A percentile compares a stretch with the other conserved stretches of the same genome.
Evolutionary conservation across 2,888 invertebrate genomes (phyloP).

Genomic region (Folsomia candida): DNA sequence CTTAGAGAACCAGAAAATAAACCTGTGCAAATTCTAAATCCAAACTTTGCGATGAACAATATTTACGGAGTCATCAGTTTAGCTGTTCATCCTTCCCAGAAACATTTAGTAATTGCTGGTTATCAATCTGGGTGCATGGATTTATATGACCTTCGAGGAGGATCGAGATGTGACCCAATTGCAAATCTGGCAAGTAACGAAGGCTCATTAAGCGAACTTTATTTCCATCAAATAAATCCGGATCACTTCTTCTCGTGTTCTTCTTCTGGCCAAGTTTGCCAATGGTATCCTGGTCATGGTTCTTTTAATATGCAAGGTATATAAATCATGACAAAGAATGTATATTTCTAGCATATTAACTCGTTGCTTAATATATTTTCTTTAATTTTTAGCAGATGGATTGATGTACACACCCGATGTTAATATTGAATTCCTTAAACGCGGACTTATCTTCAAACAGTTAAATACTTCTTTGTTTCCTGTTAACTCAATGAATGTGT

Average conservation of each 20-base stretch:
- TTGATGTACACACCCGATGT: constrained; percentile 34
- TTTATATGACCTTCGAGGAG: constrained; percentile 45
- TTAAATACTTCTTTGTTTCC: constrained; percentile 45
- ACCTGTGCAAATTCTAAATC: constrained; percentile 37
- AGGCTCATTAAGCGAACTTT: constrained; percentile 45
- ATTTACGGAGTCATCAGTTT: constrained; percentile 45
- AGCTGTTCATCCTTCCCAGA: constrained; percentile 47
- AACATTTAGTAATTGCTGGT: constrained; percentile 44
- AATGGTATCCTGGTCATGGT: constrained; percentile 46
- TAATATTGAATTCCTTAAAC: constrained; percentile 47
- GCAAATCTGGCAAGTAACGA: constrained; percentile 43
- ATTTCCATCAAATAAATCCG: constrained; percentile 46
- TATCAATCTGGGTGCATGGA: constrained; percentile 49
- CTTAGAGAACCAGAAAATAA: constrained; percentile 27
- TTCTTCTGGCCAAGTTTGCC: constrained; percentile 42
- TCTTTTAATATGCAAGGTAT: constrained; percentile 8
- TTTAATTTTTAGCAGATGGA: too few relatives aligned
- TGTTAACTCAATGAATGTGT: constrained; percentile 46
- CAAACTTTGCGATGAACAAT: constrained; percentile 44
- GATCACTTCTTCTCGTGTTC: constrained; percentile 49
- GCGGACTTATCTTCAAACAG: constrained; percentile 40
- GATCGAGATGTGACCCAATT: constrained; percentile 41
- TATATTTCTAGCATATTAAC: too few relatives aligned
- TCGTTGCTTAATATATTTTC: neutral
- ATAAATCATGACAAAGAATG: neutral